Conservation (phyloP, 2,113 vertebrate genomes). For the Caranx melampygus region DNA sequence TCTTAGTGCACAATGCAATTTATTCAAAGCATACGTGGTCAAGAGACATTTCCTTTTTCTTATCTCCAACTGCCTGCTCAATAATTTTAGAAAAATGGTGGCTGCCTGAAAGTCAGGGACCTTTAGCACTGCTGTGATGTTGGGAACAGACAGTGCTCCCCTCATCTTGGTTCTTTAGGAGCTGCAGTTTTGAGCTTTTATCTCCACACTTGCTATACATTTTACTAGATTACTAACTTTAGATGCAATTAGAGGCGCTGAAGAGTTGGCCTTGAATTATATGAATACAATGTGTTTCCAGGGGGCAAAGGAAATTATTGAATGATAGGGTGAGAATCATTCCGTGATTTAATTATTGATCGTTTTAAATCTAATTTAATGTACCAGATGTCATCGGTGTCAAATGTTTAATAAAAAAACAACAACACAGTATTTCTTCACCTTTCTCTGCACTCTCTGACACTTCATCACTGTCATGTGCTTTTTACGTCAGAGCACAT, state of each 20-base stretch:
- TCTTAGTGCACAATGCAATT: conserved; percentile 60
- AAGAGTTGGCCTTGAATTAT: conserved; percentile 47
- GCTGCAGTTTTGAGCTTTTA: conserved; percentile 30
- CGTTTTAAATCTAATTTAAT: conserved; percentile 27
- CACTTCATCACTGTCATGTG: conserved; percentile 34
- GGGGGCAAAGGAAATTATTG: conserved; percentile 57
- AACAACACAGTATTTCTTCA: neutral
- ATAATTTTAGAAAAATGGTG: conserved; percentile 40
- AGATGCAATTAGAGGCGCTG: conserved; percentile 73
- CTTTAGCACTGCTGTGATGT: conserved; percentile 12
- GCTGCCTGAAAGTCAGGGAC: conserved; percentile 21
- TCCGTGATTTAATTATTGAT: conserved; percentile 45
- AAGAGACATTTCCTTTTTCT: conserved; percentile 41
- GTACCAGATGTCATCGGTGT: neutral
- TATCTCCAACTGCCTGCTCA: conserved; percentile 22
- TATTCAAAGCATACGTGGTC: conserved; percentile 56
- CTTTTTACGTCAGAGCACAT: conserved; percentile 23
- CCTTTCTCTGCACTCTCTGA: conserved; percentile 23
- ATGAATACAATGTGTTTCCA: conserved; percentile 61
- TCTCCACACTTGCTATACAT: conserved; percentile 20
- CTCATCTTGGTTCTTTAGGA: neutral
- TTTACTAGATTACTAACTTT: conserved; percentile 70
- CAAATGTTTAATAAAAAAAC: neutral
- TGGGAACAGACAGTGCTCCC: neutral
- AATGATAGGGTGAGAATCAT: conserved; percentile 59